phyloP scores from a whole-genome alignment of 2,113 vertebrate genomes.

The Onychostoma macrolepis region DNA sequence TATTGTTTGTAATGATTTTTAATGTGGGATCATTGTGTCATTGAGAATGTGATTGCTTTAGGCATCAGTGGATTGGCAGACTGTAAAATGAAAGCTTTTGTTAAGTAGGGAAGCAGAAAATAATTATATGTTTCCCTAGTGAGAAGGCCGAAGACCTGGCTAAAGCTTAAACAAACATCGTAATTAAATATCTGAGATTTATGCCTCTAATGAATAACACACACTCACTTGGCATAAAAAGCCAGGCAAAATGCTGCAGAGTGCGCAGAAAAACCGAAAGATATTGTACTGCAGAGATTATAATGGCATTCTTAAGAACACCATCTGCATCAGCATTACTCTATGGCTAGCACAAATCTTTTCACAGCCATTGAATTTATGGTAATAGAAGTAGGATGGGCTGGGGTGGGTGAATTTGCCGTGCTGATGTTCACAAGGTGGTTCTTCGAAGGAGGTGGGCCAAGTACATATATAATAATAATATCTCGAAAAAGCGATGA shows the following conservation, averaged over 20 bases:
- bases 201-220: constrained; percentile 11
- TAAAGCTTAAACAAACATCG: constrained; percentile 44
- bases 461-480: constrained; percentile 17
- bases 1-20: constrained; percentile 5
- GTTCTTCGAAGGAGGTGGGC: neutral
- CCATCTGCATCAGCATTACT: constrained; percentile 45
- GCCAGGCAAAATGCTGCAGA: constrained; percentile 24
- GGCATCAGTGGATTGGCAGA: neutral
- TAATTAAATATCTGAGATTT: constrained; percentile 43
- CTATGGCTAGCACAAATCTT: constrained; percentile 36
- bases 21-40: neutral
- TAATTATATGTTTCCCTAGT: constrained; percentile 42
- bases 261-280: neutral
- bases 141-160: constrained; percentile 26
- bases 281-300: constrained; percentile 44
- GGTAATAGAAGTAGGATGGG: constrained; percentile 44
- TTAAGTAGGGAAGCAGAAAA: constrained; percentile 34
- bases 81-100: constrained; percentile 18
- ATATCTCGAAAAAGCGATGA: neutral
- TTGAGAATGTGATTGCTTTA: constrained; percentile 10
- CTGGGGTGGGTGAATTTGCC: constrained; percentile 7
- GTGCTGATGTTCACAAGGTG: constrained; percentile 38
- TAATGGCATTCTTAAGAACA: constrained; percentile 42
- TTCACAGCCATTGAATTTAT: constrained; percentile 47
- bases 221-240: constrained; percentile 6